Evolutionary conservation across 2,113 vertebrate genomes (phyloP), one percentile per base, ranked within the genome.

Genomic region (Pluvialis apricaria): DNA sequence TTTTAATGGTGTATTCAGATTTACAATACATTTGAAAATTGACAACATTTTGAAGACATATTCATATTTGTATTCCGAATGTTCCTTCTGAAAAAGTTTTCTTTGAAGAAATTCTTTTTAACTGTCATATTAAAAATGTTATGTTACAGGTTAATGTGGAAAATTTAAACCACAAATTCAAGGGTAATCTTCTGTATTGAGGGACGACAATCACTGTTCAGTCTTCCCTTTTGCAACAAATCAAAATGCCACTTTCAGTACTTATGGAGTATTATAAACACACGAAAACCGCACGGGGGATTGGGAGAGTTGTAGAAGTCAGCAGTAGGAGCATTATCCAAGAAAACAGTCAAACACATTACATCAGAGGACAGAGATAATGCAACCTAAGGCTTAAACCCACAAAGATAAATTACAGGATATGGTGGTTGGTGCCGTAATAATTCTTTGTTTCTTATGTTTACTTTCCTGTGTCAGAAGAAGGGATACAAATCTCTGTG

Each of bases 131-230:
- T 80, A 95, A 96, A 97, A 96, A 94, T 71, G 4, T 61, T 77
- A n/a, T 54, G 7, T 69, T 96, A 31, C 21, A 82, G 8, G 29
- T 6, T 96, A 94, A 94, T 85, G 80, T 51, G 11, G 80, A 94
- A 84, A 94, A 96, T 81, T 95, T 90, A 91, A 92, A 83, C 57
- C 77, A 51, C 38, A 97, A 95, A 97, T 94, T 96, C 82, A 90
- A 17, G 49, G 25, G 26, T 94, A 45, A 93, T 94, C 65, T 93
- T 38, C 9, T 78, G 26, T 80, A 40, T 20, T 86, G 31, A 83
- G 16, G 51, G 65, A 92, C 26, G 64, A 91, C 45, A 94, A 91
- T 18, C 18, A 61, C 42, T 95, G 28, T 66, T 93, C 65, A 71
- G 9, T 57, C 34, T 95, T 86, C 29, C 15, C 12, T 71, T 89